These are phyloP conservation scores for Odontophorus gujanensis DNA, from an alignment of 2,113 vertebrate species.

Conservation along the genomic window DNA sequence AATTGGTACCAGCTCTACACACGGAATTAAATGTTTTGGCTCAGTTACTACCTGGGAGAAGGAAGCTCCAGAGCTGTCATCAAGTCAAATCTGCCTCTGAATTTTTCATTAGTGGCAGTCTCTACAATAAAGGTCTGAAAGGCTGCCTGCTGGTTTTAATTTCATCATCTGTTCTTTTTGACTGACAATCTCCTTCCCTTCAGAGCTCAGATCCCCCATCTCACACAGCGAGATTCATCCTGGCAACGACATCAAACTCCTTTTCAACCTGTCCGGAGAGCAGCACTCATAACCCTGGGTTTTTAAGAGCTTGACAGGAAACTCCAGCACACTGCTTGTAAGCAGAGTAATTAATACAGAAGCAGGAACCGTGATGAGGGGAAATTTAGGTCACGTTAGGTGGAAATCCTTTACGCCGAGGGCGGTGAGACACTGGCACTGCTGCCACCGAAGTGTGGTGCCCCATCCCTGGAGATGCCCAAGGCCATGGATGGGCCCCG, in stretches of 20 bases:
- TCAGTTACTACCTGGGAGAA: background rate
- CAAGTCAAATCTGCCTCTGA: background rate
- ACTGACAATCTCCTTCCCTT: background rate
- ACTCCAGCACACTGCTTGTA: background rate
- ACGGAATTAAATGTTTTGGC: background rate
- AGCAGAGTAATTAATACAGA: background rate
- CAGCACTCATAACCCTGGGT: background rate
- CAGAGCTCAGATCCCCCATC: background rate
- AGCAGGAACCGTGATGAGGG: background rate
- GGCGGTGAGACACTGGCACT: background rate
- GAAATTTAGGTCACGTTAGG: background rate
- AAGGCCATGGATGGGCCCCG: background rate
- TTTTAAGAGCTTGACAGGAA: background rate
- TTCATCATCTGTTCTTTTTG: background rate
- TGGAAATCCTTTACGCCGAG: background rate
- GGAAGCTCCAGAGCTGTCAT: background rate
- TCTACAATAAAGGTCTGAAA: background rate
- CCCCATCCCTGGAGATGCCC: background rate
- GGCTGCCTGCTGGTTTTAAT: conserved; percentile 17
- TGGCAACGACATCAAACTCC: background rate
- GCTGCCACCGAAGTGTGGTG: background rate
- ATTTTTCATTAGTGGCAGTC: background rate
- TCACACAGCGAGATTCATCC: background rate
- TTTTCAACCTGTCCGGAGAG: background rate
- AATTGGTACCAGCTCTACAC: background rate